Conservation (phyloP, 2,797 vertebrate genomes). For the Helicolenus hilgendorfi region DNA sequence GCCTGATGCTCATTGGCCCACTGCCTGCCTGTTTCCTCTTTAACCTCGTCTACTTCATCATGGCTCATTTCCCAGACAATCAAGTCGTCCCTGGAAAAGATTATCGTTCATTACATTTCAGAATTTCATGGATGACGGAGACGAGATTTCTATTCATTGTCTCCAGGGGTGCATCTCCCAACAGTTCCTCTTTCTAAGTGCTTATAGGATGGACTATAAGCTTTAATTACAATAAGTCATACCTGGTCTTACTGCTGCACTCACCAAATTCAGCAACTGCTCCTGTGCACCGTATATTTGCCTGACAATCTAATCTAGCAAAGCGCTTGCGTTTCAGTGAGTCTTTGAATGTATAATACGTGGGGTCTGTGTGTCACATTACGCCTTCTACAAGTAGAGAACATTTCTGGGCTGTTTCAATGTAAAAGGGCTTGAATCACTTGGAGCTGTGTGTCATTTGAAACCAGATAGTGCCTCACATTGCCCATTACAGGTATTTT, state of each 20-base stretch:
- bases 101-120: not conserved
- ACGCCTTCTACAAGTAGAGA: not conserved
- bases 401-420: slow-evolving; percentile 21
- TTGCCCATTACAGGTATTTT: slow-evolving; percentile 30
- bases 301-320: slow-evolving; percentile 78
- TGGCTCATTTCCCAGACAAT: slow-evolving; percentile 66
- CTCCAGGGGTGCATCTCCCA: not conserved
- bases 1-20: not conserved
- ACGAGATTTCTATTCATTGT: slow-evolving; percentile 2
- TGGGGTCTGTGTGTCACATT: slow-evolving; percentile 30
- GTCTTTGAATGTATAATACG: slow-evolving; percentile 67
- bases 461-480: slow-evolving; percentile 65
- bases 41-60: slow-evolving; percentile 1
- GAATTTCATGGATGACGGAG: slow-evolving; percentile 16
- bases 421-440: slow-evolving; percentile 6
- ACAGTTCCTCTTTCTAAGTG: not conserved
- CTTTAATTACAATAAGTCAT: not conserved
- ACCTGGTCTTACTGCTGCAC: not conserved
- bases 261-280: slow-evolving; percentile 13
- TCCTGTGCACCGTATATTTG: slow-evolving; percentile 48
- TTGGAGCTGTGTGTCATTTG: slow-evolving; percentile 30
- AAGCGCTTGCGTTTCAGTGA: slow-evolving; percentile 49
- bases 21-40: slow-evolving; percentile 11
- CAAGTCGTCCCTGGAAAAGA: slow-evolving; percentile 23
- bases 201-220: slow-evolving; percentile 2